Evolutionary conservation across 1,140 invertebrate genomes (phyloP).

Genomic region (Metaphire vulgaris): DNA sequence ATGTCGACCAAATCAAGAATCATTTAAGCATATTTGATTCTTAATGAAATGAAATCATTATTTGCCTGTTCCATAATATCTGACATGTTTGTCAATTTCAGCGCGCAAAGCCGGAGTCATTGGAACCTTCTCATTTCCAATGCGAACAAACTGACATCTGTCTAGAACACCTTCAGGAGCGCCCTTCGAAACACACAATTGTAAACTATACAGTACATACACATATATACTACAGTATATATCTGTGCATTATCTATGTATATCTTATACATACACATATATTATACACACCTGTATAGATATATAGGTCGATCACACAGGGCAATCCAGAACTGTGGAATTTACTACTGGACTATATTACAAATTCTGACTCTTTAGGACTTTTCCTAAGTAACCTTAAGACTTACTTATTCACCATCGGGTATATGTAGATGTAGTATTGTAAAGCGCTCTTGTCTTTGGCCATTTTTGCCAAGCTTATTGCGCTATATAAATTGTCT

Average conservation of each 20-base stretch:
- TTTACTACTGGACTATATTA: neutral
- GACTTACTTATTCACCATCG: too few species aligned
- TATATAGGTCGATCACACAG: neutral
- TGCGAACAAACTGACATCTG: conserved; percentile 90
- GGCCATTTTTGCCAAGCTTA: too few species aligned
- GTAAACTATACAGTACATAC: neutral
- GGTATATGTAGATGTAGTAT: too few species aligned
- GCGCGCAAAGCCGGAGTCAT: conserved; percentile 83
- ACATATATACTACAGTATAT: neutral
- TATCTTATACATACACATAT: too few species aligned
- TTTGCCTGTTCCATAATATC: conserved; percentile 87
- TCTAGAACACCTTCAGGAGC: conserved; percentile 97
- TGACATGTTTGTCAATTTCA: conserved; percentile 86
- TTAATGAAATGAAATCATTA: neutral
- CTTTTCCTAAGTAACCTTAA: too few species aligned
- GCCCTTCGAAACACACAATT: conserved; percentile 56
- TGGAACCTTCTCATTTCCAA: conserved; percentile 84
- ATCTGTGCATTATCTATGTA: too few species aligned
- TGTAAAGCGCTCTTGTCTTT: too few species aligned
- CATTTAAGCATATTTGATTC: neutral
- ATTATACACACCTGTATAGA: neutral
- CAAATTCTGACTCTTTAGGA: neutral
- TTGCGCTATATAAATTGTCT: too few species aligned
- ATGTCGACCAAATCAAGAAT: too few species aligned
- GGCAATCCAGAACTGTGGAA: neutral